A percentile compares a stretch with the other conserved stretches of the same genome.
Conservation (phyloP, 1,140 invertebrate species). For the Trichomalopsis sarcophagae region DNA sequence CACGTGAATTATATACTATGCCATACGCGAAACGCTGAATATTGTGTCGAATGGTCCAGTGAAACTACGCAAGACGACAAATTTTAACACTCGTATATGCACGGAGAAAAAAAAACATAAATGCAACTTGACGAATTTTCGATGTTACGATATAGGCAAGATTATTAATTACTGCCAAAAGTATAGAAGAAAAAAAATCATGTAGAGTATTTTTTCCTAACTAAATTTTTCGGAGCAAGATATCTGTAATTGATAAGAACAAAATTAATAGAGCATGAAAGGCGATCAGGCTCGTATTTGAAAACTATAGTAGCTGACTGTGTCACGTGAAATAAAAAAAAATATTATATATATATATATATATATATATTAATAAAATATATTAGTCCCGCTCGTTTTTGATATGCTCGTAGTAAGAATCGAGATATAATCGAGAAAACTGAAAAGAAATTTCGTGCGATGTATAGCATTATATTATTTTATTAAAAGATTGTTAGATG, state of each 20-base stretch:
- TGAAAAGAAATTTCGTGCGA: slow-evolving; percentile 18
- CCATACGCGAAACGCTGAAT: background rate
- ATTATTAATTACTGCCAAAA: slow-evolving; percentile 36
- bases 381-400: slow-evolving; percentile 17
- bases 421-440: slow-evolving; percentile 22
- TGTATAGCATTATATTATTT: slow-evolving; percentile 43
- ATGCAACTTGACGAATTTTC: slow-evolving; percentile 41
- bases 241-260: background rate
- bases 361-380: background rate
- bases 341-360: slow-evolving; percentile 5
- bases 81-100: background rate
- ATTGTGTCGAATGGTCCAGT: slow-evolving; percentile 30
- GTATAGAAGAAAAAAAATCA: background rate
- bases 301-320: slow-evolving; percentile 19
- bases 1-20: too few species aligned
- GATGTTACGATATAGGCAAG: slow-evolving; percentile 41
- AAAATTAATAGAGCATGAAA: background rate
- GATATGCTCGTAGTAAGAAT: slow-evolving; percentile 22
- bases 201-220: slow-evolving; percentile 45
- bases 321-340: slow-evolving; percentile 2
- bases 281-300: background rate
- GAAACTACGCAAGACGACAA: slow-evolving; percentile 19
- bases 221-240: slow-evolving; percentile 1
- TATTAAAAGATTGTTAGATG: slow-evolving; percentile 40
- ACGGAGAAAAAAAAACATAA: slow-evolving; percentile 14